phyloP scores from a whole-genome alignment of 1,140 invertebrate species.

The Vollenhovia emeryi region DNA sequence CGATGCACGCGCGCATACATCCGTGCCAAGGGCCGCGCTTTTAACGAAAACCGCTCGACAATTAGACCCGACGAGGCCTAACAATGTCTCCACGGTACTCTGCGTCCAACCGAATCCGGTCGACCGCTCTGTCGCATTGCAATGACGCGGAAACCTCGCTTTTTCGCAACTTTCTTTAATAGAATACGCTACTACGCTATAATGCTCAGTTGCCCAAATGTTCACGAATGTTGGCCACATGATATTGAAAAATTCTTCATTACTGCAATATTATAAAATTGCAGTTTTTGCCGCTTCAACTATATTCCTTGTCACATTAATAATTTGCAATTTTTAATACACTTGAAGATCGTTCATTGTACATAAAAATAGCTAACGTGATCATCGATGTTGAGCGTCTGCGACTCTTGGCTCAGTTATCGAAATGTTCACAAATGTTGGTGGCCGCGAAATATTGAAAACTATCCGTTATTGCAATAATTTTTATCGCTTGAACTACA shows the following conservation, averaged over 20 bases:
- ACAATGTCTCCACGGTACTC: slow-evolving; percentile 48
- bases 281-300: background rate
- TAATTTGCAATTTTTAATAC: background rate
- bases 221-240: background rate
- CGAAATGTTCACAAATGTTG: background rate
- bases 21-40: slow-evolving; percentile 66
- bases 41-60: slow-evolving; percentile 76
- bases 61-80: slow-evolving; percentile 67
- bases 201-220: background rate
- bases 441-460: background rate
- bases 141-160: background rate
- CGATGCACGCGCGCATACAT: slow-evolving; percentile 61
- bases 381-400: background rate
- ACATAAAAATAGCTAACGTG: background rate
- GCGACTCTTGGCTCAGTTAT: background rate
- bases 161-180: background rate
- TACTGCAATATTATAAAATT: too few relatives aligned
- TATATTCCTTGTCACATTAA: background rate
- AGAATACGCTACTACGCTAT: background rate
- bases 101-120: slow-evolving; percentile 22
- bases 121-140: background rate
- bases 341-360: background rate
- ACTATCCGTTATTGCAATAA: background rate
- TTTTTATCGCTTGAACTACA: background rate
- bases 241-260: background rate